Base-by-base conservation (phyloP, 2,888 invertebrate species). In the Silvanus unidentatus region DNA sequence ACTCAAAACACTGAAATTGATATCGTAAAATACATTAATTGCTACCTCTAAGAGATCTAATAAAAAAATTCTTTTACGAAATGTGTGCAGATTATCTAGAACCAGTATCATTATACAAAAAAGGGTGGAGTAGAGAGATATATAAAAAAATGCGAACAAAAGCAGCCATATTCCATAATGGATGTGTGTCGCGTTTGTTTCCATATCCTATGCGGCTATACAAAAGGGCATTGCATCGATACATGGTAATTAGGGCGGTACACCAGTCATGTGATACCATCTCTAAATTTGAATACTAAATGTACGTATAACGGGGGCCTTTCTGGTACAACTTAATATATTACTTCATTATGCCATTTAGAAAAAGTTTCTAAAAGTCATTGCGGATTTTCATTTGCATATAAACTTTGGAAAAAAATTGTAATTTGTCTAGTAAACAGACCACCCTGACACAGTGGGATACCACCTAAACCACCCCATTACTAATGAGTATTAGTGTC, bases 191-290 rank as follows among this genome's bases (percentile, higher is more conserved):
- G 65, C 66, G 63, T 65, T 67, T 66, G 67, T 68, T 68, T 68
- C 68, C 62, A 68, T 65, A 61, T 64, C 54, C 59, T 59, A 54
- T 55, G 64, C 63, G 60, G 60, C 55, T 46, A 53, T 57, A 66
- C 66, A 69, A 60, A 64, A 68, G 64, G 65, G 66, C 61, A 62
- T 55, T 63, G 65, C 63, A 67, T 64, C 66, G 69, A 70, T 68
- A 67, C 67, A 67, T 58, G 55, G 66, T 64, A 64, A 70, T 70
- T 69, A 70, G 68, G 70, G 70, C 69, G 69, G 67, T 58, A 51
- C 65, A 58, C 54, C 61, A 65, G 67, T 62, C 64, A 66, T 62
- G 55, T 55, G 70, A 70, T 69, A 69, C 65, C 66, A 69, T 69
- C 69, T 63, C 57, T 52, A 54, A 57, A 63, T 65, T 63, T 65